Evolutionary conservation across 2,888 invertebrate genomes (phyloP), one percentile per base, ranked within the genome.

Genomic region (Chironomus riparius): DNA sequence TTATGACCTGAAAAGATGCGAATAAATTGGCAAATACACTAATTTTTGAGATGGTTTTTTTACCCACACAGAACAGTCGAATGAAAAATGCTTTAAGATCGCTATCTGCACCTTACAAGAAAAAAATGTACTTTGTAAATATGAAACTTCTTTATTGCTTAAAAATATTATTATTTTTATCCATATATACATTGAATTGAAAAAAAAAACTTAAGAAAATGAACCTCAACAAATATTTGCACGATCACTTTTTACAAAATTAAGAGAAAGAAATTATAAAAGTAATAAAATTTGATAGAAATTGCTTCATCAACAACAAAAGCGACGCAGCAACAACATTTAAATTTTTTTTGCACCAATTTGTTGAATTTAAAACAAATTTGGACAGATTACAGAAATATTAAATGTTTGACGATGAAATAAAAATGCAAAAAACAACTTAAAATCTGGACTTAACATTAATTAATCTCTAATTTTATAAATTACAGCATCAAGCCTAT

Each of bases 401-500:
- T 65, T 65, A 3, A 65, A 65, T 18, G n/a, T 56, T 56, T 15
- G 15, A n/a, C 7, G n/a, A 68, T 12, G 21, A 68, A 28, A 38
- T 68, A 47, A 13, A 18, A n/a, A 15, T 62, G 62, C 28, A 68
- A 68, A 68, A 13, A 13, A 47, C 47, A 15, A 28, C 24, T 68
- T 65, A 21, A 21, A 65, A 65, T 2, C 47, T 68, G 47, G 4
- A 28, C 28, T 28, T n/a, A 68, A 38, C 1, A n/a, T 18, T 56
- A 56, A 56, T 56, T 18, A n/a, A n/a, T 68, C 28, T 38, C 12
- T 28, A 6, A 3, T 68, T 6, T 47, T 38, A 15, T 22, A 65
- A 22, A 47, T 85, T 86, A 5, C 86, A 95, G 95, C 81, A 97
- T 97, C 85, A 38, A 2, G 10, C 38, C 38, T 10, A 10, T 38